These are phyloP conservation scores for Schizothorax lantsangensis DNA, from an alignment of 2,797 vertebrate species.

Conservation along the genomic window DNA sequence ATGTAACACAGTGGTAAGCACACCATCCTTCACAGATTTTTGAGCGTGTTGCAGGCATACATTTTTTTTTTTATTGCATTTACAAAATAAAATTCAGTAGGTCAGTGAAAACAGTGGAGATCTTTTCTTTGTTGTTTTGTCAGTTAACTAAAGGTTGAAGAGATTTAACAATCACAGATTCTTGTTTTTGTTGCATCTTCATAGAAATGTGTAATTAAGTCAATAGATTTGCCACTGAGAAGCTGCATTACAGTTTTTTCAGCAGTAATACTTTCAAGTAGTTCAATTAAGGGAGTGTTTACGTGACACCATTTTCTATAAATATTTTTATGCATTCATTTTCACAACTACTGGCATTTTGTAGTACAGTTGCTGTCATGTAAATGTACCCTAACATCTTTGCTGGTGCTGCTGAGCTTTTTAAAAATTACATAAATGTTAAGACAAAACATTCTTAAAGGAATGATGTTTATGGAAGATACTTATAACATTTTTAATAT, in stretches of 20 bases:
- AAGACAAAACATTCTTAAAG: background rate
- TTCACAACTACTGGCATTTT: no score
- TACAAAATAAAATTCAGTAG: no score
- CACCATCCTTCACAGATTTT: background rate
- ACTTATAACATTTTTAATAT: background rate
- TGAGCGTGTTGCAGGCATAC: background rate
- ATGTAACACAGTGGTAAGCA: background rate
- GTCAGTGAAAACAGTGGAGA: background rate
- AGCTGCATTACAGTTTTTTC: no score
- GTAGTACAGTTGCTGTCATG: no score
- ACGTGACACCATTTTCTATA: accelerated
- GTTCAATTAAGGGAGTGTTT: background rate
- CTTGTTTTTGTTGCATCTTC: no score
- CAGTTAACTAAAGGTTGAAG: background rate
- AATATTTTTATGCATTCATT: no score
- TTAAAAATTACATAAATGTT: background rate
- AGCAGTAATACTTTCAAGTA: background rate
- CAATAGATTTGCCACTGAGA: no score
- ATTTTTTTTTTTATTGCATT: no score
- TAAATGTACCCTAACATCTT: background rate
- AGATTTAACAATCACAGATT: no score
- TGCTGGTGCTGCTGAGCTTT: background rate
- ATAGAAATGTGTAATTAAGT: background rate
- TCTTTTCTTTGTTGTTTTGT: no score
- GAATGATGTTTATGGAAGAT: background rate